Evolutionary conservation across 2,113 vertebrate species (phyloP), one percentile per base, ranked within the genome.

Genomic region (Felis catus): DNA sequence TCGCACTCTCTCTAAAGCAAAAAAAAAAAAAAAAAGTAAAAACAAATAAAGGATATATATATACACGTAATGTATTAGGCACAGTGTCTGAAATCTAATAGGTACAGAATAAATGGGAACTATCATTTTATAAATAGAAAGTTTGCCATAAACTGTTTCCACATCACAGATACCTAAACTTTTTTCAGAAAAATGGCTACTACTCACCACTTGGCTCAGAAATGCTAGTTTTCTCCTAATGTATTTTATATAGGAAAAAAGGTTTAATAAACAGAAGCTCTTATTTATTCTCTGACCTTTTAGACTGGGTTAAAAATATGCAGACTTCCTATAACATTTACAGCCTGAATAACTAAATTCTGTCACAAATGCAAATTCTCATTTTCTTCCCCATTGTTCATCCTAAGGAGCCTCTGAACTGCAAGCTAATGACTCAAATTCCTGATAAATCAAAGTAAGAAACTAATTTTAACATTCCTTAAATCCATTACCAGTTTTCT

Each of bases 351-450:
- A 89, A 92, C 53, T 83, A 76, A 92, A 95, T 91, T 87, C n/a
- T 25, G 48, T 70, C 83, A 94, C 53, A 97, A 96, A 95, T 55
- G 21, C 58, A 92, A 81, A 91, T 81, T 84, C 45, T 71, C 53
- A 36, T 39, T 95, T 87, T 81, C 39, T 74, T 66, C 55, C 83
- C 65, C 41, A 33, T 5, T 82, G 73, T 74, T 94, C 55, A 85
- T 51, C 45, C 55, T n/a, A n/a, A 88, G 36, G 33, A 89, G 11
- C 29, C 36, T 53, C 39, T 71, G 10, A 89, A 4, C 4, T 79
- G 87, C 6, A 96, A 86, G 48, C 58, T 70, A 93, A 27, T 51
- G 53, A 78, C 36, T 58, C 61, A 82, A 66, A 36, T 51, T 92
- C 25, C 55, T 53, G 16, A 5, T 81, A 36, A 68, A 80, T 79